Conservation (phyloP, 2,113 vertebrate genomes). For the Smithornis capensis region DNA sequence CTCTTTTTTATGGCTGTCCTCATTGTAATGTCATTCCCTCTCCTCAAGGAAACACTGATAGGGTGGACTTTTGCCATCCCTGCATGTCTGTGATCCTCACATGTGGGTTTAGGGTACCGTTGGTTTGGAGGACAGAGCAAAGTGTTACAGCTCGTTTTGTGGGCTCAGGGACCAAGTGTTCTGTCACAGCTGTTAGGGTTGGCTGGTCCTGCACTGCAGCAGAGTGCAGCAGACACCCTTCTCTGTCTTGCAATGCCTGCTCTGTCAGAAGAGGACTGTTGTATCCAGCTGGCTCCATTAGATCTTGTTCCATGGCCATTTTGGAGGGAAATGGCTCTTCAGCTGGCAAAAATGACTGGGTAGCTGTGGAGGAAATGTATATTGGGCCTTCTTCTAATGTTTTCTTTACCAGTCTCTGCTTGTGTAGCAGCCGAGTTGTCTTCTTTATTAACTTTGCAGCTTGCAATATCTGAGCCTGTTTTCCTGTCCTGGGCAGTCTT, state of each 20-base stretch:
- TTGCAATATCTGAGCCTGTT: not conserved
- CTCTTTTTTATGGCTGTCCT: not conserved
- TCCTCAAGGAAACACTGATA: not conserved
- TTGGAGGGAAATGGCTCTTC: not conserved
- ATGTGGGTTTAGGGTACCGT: not conserved
- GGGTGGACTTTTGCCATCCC: not conserved
- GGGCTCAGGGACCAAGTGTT: not conserved
- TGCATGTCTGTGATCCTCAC: no score
- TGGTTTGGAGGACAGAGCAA: fast-evolving
- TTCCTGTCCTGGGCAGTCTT: not conserved
- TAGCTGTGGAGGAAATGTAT: not conserved
- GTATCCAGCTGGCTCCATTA: not conserved
- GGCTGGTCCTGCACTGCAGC: not conserved
- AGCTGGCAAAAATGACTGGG: not conserved
- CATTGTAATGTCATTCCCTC: not conserved
- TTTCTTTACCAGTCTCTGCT: not conserved
- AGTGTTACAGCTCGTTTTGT: not conserved
- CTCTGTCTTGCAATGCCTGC: not conserved
- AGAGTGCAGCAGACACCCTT: not conserved
- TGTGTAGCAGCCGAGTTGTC: not conserved
- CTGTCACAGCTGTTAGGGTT: not conserved
- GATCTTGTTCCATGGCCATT: not conserved
- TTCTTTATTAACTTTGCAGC: not conserved
- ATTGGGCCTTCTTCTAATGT: not conserved
- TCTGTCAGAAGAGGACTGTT: not conserved